A percentile compares a stretch with the other conserved stretches of the same genome.
Conservation (phyloP, 1,140 invertebrate genomes). For the Proctacanthus coquilletti region DNA sequence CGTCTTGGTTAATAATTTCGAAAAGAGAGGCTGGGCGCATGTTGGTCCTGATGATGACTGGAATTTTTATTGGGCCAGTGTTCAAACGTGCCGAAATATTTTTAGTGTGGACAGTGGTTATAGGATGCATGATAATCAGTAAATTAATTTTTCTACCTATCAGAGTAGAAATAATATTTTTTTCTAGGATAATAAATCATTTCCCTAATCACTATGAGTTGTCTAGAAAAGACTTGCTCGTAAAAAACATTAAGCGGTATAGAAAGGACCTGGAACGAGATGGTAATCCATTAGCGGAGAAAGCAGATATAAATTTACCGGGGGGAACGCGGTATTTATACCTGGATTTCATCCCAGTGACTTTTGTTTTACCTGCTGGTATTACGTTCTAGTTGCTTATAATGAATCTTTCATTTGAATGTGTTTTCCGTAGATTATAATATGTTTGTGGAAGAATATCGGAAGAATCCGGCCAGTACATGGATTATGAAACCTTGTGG, state of each 20-base stretch:
- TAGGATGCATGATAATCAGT: slow-evolving; percentile 83
- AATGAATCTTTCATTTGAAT: neutral
- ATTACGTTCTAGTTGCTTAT: slow-evolving; percentile 2
- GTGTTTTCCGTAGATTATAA: slow-evolving; percentile 55
- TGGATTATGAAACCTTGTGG: slow-evolving; percentile 98
- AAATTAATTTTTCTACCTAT: slow-evolving; percentile 23
- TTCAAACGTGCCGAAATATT: slow-evolving; percentile 73
- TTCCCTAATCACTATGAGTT: slow-evolving; percentile 92
- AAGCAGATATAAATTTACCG: slow-evolving; percentile 41
- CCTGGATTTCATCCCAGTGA: slow-evolving; percentile 82
- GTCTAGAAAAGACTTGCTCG: slow-evolving; percentile 83
- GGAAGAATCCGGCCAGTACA: slow-evolving; percentile 77
- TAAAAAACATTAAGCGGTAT: slow-evolving; percentile 92
- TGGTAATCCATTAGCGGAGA: slow-evolving; percentile 70
- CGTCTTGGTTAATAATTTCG: slow-evolving; percentile 86
- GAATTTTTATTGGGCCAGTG: slow-evolving; percentile 94
- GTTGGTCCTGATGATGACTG: slow-evolving; percentile 87
- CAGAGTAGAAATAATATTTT: too few relatives aligned
- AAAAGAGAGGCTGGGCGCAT: slow-evolving; percentile 81
- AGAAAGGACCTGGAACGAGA: slow-evolving; percentile 81
- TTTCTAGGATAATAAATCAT: slow-evolving; percentile 64
- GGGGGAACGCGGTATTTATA: slow-evolving; percentile 60
- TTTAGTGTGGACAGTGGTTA: slow-evolving; percentile 89
- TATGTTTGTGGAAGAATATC: slow-evolving; percentile 89
- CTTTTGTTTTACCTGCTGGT: slow-evolving; percentile 80